Percentiles rank a stretch among this genome's conserved stretches.
These are phyloP conservation scores for Sebastes taczanowskii DNA, from an alignment of 2,797 vertebrate species.

Conservation along the genomic window DNA sequence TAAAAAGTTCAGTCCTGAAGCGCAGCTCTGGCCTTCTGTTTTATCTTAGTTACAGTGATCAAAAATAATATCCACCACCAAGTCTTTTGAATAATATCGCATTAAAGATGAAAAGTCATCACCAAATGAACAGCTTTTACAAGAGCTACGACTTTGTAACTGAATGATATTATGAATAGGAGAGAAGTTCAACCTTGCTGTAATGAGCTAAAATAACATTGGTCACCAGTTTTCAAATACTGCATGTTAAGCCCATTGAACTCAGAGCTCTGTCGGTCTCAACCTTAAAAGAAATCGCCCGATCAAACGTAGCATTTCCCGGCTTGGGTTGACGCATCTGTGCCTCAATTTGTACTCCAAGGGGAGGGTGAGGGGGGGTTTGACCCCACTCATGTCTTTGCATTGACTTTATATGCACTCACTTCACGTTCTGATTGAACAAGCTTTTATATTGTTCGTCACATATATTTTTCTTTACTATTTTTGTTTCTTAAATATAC, in stretches of 20 bases:
- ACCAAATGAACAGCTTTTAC: not conserved
- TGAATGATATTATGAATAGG: not conserved
- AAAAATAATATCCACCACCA: not conserved
- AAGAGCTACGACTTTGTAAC: not conserved
- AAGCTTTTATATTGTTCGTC: not conserved
- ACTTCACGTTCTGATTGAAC: not conserved
- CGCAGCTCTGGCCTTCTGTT: not conserved
- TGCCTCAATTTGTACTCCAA: not conserved
- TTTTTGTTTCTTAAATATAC: not conserved
- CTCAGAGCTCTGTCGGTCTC: not conserved
- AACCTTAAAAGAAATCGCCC: not conserved
- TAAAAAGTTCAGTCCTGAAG: not conserved
- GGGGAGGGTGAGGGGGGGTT: not conserved
- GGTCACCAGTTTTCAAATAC: not conserved
- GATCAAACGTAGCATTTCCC: not conserved
- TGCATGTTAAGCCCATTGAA: not conserved
- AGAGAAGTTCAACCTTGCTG: not conserved
- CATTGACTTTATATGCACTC: not conserved
- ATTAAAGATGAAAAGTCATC: not conserved
- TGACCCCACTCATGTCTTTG: not conserved
- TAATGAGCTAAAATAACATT: not conserved
- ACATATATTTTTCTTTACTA: not conserved
- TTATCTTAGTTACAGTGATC: not conserved
- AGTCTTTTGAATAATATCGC: not conserved
- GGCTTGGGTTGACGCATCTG: not conserved